A percentile compares a stretch with the other conserved stretches of the same genome.
Evolutionary conservation across 53 echinoderm and acorn worm genomes (phyloP).

Genomic region (Patiria pectinifera): DNA sequence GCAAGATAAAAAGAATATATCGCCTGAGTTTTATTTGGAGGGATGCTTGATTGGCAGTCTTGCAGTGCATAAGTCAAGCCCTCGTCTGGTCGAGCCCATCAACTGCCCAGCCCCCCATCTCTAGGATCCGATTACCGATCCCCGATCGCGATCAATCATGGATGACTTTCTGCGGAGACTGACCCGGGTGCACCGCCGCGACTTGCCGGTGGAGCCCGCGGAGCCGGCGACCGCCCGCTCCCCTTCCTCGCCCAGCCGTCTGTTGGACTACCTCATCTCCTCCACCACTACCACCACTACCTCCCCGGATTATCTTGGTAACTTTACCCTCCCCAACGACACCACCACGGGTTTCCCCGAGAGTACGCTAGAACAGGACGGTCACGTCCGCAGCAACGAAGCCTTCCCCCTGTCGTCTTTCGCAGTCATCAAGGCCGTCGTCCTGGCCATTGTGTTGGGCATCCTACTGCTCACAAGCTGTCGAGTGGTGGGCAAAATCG

Average conservation of each 20-base stretch:
- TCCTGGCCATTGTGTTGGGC: conserved; percentile 75
- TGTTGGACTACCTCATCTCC: conserved; percentile 65
- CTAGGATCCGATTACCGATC: too few relatives aligned
- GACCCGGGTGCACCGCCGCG: conserved; percentile 65
- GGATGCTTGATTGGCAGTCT: not conserved
- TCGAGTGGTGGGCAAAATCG: conserved; percentile 64
- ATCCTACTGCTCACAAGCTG: conserved; percentile 77
- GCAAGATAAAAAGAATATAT: not conserved
- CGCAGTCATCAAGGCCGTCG: conserved; percentile 81
- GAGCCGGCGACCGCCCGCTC: conserved; percentile 5
- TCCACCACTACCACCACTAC: conserved; percentile 63
- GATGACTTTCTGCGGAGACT: conserved; percentile 74
- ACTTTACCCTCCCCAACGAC: conserved; percentile 69
- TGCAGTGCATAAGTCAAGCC: not conserved
- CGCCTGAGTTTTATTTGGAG: not conserved
- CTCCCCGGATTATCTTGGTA: conserved; percentile 63
- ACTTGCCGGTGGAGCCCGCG: conserved; percentile 43
- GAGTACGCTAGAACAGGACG: conserved; percentile 19
- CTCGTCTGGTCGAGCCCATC: not conserved
- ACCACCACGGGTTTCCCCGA: conserved; percentile 49
- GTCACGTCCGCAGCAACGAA: conserved; percentile 49
- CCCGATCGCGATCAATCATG: conserved; percentile 43
- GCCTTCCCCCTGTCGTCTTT: conserved; percentile 68
- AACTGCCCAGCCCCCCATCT: not conserved
- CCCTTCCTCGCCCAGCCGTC: conserved; percentile 44